phyloP scores from a whole-genome alignment of 2,113 vertebrate genomes.

The Grammomys surdaster region DNA sequence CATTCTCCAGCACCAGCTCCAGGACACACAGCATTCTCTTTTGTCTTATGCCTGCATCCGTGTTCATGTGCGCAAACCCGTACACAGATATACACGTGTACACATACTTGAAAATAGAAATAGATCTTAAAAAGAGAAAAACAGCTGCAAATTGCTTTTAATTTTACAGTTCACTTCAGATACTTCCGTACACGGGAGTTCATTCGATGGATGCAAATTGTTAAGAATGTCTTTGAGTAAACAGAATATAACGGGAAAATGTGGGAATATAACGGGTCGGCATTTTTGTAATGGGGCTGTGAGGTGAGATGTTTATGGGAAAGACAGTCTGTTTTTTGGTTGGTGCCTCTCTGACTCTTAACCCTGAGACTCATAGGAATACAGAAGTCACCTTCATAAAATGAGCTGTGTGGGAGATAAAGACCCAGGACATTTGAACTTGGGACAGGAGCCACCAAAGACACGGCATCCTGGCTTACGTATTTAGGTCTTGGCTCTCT shows the following conservation, averaged over 20 bases:
- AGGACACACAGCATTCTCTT: no score
- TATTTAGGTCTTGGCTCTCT: neutral
- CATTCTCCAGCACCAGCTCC: neutral
- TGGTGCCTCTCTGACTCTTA: accelerated
- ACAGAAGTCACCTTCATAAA: neutral
- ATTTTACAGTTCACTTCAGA: neutral
- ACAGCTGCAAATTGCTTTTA: neutral
- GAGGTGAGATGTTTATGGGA: no score
- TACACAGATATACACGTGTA: neutral
- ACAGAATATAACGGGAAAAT: neutral
- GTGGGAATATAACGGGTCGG: accelerated
- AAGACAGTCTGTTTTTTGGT: neutral
- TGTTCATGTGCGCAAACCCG: neutral
- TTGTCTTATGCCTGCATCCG: neutral
- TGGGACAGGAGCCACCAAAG: neutral
- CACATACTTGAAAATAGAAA: neutral
- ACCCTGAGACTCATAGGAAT: neutral
- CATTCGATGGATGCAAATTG: neutral
- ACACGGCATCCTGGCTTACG: neutral
- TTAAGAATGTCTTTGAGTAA: neutral
- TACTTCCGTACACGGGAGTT: neutral
- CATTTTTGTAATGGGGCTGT: neutral
- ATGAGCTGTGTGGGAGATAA: neutral
- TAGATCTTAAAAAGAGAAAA: neutral
- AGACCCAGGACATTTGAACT: neutral